Evolutionary conservation across 2,888 invertebrate species (phyloP), one percentile per base, ranked within the genome.

Genomic region (Phorcus lineatus): DNA sequence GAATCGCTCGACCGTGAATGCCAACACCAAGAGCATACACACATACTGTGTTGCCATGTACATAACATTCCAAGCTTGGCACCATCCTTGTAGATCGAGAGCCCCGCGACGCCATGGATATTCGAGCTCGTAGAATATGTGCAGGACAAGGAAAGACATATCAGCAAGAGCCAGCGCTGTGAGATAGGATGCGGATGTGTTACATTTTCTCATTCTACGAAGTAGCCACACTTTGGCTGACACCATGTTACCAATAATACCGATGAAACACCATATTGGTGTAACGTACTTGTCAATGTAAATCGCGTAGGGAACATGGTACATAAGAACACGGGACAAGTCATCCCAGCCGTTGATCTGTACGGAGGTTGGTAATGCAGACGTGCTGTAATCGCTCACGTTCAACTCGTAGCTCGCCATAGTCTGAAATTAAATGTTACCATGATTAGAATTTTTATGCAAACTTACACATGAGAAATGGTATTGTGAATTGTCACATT

Each of bases 1-100:
- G 70, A 90, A 92, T 11, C 92, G 82, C 79, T 92, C 92, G 2
- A 90, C 85, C 0, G 92, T 92, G 81, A 92, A 92, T 36, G 90
- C 91, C 36, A 92, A 86, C 0, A 92, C 91, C 0, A 93, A 87
- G 9, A 92, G 80, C 9, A 92, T 89, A 19, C 91, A 91, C 28
- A 91, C 84, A 83, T 92, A 93, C 81, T 92, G 91, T 13, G 89
- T 87, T 70, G 88, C 87, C 83, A 91, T 85, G 77, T 87, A 90
- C 19, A 92, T 74, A 4, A 92, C 83, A 78, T 91, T 90, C 87
- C 91, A 92, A 6, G 84, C 81, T 66, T 90, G 90, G 80, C 93
- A 92, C 81, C 91, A 82, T 3, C 85, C 88, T 2, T 88, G 88
- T 2, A 84, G 81, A 55, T 88, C 86, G 16, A 90, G 82, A 0